A percentile compares a stretch with the other conserved stretches of the same genome.
These are phyloP conservation scores for Diplosoma virens DNA, from an alignment of 23 tunicate species.

Conservation along the genomic window DNA sequence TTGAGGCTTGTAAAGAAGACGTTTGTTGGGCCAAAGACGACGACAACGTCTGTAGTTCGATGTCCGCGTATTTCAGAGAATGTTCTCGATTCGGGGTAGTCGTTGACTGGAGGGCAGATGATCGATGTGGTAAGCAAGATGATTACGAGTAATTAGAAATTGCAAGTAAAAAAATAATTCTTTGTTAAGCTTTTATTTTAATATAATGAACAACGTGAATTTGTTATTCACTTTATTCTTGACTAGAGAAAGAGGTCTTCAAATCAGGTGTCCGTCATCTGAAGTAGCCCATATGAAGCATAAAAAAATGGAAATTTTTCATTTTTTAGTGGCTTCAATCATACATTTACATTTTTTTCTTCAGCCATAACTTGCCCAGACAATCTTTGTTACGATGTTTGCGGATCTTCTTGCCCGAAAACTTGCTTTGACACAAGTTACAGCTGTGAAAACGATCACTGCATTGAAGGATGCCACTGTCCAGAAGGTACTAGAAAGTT, in stretches of 20 bases:
- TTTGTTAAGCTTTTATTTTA: too few relatives aligned
- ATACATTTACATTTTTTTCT: neutral
- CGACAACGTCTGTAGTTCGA: slow-evolving; percentile 86
- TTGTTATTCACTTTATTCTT: too few relatives aligned
- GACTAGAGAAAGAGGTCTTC: too few relatives aligned
- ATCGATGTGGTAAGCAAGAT: slow-evolving; percentile 67
- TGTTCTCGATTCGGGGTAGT: slow-evolving; percentile 90
- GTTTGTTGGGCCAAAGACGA: slow-evolving; percentile 90
- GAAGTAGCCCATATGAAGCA: too few relatives aligned
- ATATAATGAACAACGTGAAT: too few relatives aligned
- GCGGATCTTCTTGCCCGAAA: slow-evolving; percentile 94
- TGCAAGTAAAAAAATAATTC: neutral
- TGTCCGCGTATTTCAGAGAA: slow-evolving; percentile 95
- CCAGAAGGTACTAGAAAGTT: slow-evolving; percentile 62
- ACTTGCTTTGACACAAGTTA: slow-evolving; percentile 95
- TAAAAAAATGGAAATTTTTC: too few relatives aligned
- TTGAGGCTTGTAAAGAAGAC: slow-evolving; percentile 96
- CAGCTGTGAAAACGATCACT: slow-evolving; percentile 95
- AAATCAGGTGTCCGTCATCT: too few relatives aligned
- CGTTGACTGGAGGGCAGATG: slow-evolving; percentile 83
- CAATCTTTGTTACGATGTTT: slow-evolving; percentile 78
- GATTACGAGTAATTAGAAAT: neutral
- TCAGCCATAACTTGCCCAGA: slow-evolving; percentile 87
- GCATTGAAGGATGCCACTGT: slow-evolving; percentile 98
- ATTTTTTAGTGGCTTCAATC: neutral